A percentile compares a stretch with the other conserved stretches of the same genome.
These are phyloP conservation scores for Philopedon plagiatum DNA, from an alignment of 2,888 invertebrate species.

Conservation along the genomic window DNA sequence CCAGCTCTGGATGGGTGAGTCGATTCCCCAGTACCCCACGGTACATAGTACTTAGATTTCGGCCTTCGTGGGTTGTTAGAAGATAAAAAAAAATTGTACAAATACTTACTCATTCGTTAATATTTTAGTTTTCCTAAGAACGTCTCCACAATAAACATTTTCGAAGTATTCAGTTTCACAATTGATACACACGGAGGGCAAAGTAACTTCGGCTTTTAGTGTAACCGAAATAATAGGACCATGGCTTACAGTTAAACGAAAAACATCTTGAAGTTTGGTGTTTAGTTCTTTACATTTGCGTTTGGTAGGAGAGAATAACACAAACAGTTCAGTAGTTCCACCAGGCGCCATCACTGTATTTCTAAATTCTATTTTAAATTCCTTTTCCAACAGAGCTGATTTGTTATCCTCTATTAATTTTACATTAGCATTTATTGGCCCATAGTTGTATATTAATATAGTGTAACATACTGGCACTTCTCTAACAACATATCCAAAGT, in stretches of 20 bases:
- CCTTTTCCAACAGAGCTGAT: conserved; percentile 55
- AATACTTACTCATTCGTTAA: conserved; percentile 73
- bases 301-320: conserved; percentile 71
- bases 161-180: conserved; percentile 71
- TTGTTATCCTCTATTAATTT: conserved; percentile 62
- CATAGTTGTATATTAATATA: conserved; percentile 72
- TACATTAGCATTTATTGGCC: conserved; percentile 70
- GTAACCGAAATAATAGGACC: conserved; percentile 74
- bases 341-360: conserved; percentile 69
- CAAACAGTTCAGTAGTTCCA: conserved; percentile 70
- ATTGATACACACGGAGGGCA: conserved; percentile 71
- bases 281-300: conserved; percentile 68
- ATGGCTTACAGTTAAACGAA: conserved; percentile 68
- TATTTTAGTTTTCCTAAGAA: conserved; percentile 71
- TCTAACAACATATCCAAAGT: conserved; percentile 73
- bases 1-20: too few relatives aligned
- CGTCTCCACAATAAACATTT: conserved; percentile 74
- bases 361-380: conserved; percentile 63
- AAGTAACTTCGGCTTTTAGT: conserved; percentile 73
- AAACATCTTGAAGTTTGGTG: conserved; percentile 60
- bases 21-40: too few relatives aligned
- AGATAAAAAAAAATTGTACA: too few relatives aligned
- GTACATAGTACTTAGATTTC: too few relatives aligned
- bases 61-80: too few relatives aligned
- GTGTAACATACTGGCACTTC: conserved; percentile 68